Evolutionary conservation across 2,113 vertebrate species (phyloP).

Genomic region (Lethenteron camtschaticum): DNA sequence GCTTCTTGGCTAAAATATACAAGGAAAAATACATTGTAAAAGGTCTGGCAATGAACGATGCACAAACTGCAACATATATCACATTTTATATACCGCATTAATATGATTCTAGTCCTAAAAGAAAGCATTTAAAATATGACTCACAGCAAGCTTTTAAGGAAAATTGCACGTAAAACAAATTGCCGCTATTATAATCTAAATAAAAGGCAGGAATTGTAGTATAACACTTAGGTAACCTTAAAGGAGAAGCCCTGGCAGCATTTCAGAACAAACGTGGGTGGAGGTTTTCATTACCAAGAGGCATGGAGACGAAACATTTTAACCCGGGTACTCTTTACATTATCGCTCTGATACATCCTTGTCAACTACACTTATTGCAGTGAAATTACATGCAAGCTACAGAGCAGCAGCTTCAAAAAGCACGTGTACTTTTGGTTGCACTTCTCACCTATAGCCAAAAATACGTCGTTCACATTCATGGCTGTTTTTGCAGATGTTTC

Average conservation of each 20-base stretch:
- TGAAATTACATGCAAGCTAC: not conserved
- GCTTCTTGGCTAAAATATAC: conserved; percentile 3
- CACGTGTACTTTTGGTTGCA: not conserved
- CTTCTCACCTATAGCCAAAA: conserved; percentile 91
- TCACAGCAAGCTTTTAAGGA: too few relatives aligned
- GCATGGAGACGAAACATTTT: not conserved
- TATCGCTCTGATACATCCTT: not conserved
- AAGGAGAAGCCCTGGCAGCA: not conserved
- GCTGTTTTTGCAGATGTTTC: conserved; percentile 94
- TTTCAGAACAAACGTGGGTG: not conserved
- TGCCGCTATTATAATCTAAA: not conserved
- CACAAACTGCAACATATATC: not conserved
- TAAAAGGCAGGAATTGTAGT: not conserved
- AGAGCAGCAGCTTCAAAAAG: not conserved
- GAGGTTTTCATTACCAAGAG: not conserved
- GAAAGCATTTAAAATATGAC: not conserved
- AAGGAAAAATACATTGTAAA: not conserved
- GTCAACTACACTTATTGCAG: not conserved
- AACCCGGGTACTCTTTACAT: not conserved
- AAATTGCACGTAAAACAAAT: too few relatives aligned
- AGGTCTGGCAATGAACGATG: not conserved
- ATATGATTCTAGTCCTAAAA: not conserved
- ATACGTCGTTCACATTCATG: conserved; percentile 96
- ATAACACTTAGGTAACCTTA: too few relatives aligned
- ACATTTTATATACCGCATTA: not conserved